These are phyloP conservation scores for Hedychridium roseum DNA, from an alignment of 2,888 invertebrate species.

Conservation along the genomic window DNA sequence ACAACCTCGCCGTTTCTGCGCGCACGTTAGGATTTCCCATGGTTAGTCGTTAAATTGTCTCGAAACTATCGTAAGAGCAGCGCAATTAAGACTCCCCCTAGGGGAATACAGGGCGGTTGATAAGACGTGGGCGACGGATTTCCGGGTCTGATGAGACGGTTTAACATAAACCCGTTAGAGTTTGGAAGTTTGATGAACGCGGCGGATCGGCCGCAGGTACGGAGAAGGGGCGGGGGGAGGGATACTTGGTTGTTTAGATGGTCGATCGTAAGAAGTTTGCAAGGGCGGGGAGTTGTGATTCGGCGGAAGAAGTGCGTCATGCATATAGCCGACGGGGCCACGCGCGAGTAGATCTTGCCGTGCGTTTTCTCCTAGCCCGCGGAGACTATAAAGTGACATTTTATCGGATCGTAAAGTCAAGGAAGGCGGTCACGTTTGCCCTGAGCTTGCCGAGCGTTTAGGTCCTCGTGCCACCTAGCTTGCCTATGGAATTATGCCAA, in stretches of 20 bases:
- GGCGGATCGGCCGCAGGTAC: too few relatives aligned
- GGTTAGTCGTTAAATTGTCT: too few relatives aligned
- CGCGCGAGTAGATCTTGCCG: constrained; percentile 5
- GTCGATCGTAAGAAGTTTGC: constrained; percentile 15
- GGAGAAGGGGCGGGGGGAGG: constrained; percentile 11
- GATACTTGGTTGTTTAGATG: constrained; percentile 25
- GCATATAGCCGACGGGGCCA: neutral
- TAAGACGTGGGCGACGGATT: constrained; percentile 25
- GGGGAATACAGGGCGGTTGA: constrained; percentile 17
- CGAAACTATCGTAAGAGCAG: too few relatives aligned
- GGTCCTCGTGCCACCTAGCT: constrained; percentile 40
- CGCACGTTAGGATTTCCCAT: too few relatives aligned
- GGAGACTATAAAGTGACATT: constrained; percentile 54
- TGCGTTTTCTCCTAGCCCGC: constrained; percentile 4
- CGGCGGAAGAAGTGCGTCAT: too few relatives aligned
- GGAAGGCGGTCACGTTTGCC: constrained; percentile 59
- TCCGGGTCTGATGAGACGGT: constrained; percentile 18
- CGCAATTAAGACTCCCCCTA: constrained; percentile 11
- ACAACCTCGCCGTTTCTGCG: too few relatives aligned
- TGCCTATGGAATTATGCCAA: constrained; percentile 30
- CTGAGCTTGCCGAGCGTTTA: constrained; percentile 44
- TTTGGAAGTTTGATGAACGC: constrained; percentile 41
- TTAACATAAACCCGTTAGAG: constrained; percentile 35
- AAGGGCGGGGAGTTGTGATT: too few relatives aligned
- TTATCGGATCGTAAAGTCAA: constrained; percentile 61